These are phyloP conservation scores for Scophthalmus maximus DNA, from an alignment of 2,113 vertebrate species.

Conservation along the genomic window DNA sequence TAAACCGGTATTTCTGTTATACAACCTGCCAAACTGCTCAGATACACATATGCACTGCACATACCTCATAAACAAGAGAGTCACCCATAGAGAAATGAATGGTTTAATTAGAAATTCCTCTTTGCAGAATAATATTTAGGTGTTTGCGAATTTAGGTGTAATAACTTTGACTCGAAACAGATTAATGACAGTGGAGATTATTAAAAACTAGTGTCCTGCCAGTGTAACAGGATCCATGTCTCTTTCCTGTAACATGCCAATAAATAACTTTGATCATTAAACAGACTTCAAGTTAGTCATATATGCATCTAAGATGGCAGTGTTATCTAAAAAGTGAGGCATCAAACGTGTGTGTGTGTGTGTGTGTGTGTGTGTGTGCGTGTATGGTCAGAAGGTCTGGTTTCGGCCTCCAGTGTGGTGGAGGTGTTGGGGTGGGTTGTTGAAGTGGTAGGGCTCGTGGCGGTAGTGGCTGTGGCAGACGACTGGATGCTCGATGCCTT, in stretches of 20 bases:
- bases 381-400: slow-evolving; percentile 73
- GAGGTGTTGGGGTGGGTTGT: slow-evolving; percentile 42
- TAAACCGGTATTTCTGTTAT: no score
- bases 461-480: slow-evolving; percentile 72
- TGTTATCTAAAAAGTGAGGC: neutral
- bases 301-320: neutral
- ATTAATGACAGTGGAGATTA: no score
- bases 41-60: no score
- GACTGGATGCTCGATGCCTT: slow-evolving; percentile 80
- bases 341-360: neutral
- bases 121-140: slow-evolving; percentile 1
- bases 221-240: neutral
- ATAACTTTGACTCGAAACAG: no score
- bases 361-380: neutral
- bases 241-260: slow-evolving; percentile 23
- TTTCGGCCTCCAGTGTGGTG: slow-evolving; percentile 59
- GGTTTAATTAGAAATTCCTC: slow-evolving; percentile 36
- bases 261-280: slow-evolving; percentile 33
- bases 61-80: neutral
- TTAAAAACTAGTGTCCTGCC: neutral
- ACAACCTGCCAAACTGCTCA: neutral
- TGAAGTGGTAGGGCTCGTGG: slow-evolving; percentile 79
- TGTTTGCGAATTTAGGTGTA: no score
- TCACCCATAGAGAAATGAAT: neutral
- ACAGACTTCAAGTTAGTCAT: slow-evolving; percentile 7